Base-by-base conservation (phyloP, 2,888 invertebrate species). In the Xestia ashworthii region DNA sequence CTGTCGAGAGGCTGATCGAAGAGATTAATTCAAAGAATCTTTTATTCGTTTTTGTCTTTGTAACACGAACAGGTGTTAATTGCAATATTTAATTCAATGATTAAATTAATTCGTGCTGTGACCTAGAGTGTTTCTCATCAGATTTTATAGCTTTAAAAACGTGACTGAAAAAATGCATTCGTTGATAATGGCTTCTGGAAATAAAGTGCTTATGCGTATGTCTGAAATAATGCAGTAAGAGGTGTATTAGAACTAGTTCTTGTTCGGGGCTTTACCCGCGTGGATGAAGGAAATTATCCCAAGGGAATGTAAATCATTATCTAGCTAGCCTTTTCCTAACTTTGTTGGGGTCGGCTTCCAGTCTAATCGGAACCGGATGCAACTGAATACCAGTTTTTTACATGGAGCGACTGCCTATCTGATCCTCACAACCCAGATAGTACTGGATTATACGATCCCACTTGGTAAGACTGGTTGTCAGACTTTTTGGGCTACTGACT, bases 71-170 rank as follows among this genome's bases (percentile, higher is more conserved):
- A 65, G 32, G n/a, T 72, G 55, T 50, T 68, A 55, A 74, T 80
- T 67, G 44, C 62, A 58, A 62, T 60, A 48, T 82, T 78, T 25
- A 44, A 70, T 74, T 62, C 6, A 66, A 67, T 55, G 6, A 67
- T 64, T 41, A 22, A 62, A 78, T 79, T n/a, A 67, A 60, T 68
- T 14, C 25, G 32, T 38, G 53, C 22, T 64, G 25, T 66, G 81
- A 78, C 83, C 81, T 83, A 78, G 79, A 81, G 4, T 6, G 44
- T 6, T 68, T 41, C 74, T 70, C 70, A 44, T 62, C 19, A 25
- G 25, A 68, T 71, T 82, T 81, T 70, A 64, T 79, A 32, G 50
- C 14, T 32, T 25, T 38, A 25, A 82, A 78, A 83, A 71, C 81
- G 81, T 83, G 83, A 79, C 83, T 83, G 58, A 71, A 69, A 55